phyloP scores from a whole-genome alignment of 1,140 invertebrate genomes.

The Acromyrmex charruanus region DNA sequence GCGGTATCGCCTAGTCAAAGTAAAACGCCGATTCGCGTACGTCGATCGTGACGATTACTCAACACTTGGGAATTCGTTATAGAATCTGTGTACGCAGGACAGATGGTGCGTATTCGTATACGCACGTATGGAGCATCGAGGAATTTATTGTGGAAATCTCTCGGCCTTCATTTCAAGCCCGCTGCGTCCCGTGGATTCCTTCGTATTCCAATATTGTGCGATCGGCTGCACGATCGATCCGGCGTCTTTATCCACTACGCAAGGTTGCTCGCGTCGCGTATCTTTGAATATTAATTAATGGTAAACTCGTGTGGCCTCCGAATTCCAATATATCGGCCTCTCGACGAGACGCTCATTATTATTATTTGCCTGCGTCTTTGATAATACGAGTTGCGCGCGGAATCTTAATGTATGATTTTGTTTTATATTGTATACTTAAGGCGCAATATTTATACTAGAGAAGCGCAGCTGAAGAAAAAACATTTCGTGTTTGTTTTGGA shows the following conservation, averaged over 20 bases:
- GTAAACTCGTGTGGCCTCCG: slow-evolving; percentile 38
- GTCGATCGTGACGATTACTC: slow-evolving; percentile 68
- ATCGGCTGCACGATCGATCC: slow-evolving; percentile 34
- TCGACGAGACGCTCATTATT: slow-evolving; percentile 20
- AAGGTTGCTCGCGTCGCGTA: slow-evolving; percentile 19
- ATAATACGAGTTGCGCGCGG: slow-evolving; percentile 22
- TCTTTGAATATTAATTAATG: slow-evolving; percentile 66
- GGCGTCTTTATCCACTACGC: slow-evolving; percentile 30
- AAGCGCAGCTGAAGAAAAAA: not conserved
- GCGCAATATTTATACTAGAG: not conserved
- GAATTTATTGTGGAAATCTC: slow-evolving; percentile 56
- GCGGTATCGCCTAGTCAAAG: slow-evolving; percentile 7
- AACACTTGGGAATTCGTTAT: slow-evolving; percentile 72
- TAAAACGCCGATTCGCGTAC: slow-evolving; percentile 12
- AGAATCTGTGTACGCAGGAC: slow-evolving; percentile 64
- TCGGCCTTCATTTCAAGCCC: slow-evolving; percentile 44
- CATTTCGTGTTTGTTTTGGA: not conserved
- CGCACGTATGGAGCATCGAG: not conserved
- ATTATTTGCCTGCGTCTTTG: slow-evolving; percentile 31
- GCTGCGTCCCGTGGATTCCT: slow-evolving; percentile 64
- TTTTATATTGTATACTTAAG: not conserved
- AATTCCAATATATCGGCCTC: slow-evolving; percentile 46
- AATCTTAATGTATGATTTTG: slow-evolving; percentile 23
- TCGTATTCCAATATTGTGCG: slow-evolving; percentile 64
- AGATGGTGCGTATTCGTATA: not conserved